Evolutionary conservation across 2,888 invertebrate genomes (phyloP).

Genomic region (Drosophila recens): DNA sequence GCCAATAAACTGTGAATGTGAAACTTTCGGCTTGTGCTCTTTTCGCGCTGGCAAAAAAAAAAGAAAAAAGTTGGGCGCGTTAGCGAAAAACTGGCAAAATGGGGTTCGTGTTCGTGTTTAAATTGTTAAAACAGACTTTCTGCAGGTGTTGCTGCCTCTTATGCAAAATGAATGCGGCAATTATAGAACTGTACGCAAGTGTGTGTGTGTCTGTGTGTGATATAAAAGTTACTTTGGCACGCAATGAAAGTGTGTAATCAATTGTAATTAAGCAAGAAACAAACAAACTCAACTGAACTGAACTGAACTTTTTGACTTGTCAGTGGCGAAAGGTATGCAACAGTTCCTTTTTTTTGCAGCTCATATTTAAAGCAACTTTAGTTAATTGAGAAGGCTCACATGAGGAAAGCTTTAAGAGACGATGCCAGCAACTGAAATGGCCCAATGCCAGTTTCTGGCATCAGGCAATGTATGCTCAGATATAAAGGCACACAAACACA

Average conservation of each 20-base stretch:
- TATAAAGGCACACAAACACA: slow-evolving; percentile 39
- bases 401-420: slow-evolving; percentile 27
- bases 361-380: slow-evolving; percentile 23
- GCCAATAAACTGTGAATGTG: slow-evolving; percentile 69
- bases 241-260: slow-evolving; percentile 52
- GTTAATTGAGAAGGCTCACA: slow-evolving; percentile 43
- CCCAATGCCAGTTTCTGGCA: slow-evolving; percentile 47
- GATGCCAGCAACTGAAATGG: slow-evolving; percentile 41
- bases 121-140: slow-evolving; percentile 65
- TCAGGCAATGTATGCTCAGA: slow-evolving; percentile 28
- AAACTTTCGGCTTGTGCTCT: slow-evolving; percentile 59
- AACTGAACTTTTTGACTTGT: slow-evolving; percentile 8
- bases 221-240: slow-evolving; percentile 36
- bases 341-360: slow-evolving; percentile 29
- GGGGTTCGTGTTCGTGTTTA: slow-evolving; percentile 58
- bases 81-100: slow-evolving; percentile 48
- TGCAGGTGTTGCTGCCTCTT: slow-evolving; percentile 59
- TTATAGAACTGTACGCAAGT: slow-evolving; percentile 30
- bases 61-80: slow-evolving; percentile 42
- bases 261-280: slow-evolving; percentile 50
- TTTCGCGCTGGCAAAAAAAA: slow-evolving; percentile 39
- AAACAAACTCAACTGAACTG: slow-evolving; percentile 23
- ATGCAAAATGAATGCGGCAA: slow-evolving; percentile 45
- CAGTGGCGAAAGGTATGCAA: slow-evolving; percentile 40
- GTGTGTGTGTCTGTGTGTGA: slow-evolving; percentile 16